Base-by-base conservation (phyloP, 2,113 vertebrate genomes). In the Sinocyclocheilus maitianheensis region DNA sequence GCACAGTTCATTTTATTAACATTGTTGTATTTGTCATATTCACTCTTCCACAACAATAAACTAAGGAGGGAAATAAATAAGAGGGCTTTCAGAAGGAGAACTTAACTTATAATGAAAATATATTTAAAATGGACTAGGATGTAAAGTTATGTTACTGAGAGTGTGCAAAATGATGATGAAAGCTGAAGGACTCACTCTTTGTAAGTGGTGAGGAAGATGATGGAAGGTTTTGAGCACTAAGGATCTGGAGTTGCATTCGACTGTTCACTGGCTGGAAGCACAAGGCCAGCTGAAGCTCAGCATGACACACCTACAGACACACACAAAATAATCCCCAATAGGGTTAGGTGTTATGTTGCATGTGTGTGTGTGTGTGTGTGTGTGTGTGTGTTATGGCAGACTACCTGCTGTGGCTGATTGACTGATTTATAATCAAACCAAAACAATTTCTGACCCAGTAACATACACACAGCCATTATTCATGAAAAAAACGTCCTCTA, bases 221-320 rank as follows among this genome's bases (percentile, higher is more conserved):
- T 46, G 97, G 97, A 85, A 99, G 96, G 88, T 96, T 96, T 22
- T 97, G 98, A 26, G 96, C 97, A 63, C 95, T 95, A 46, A 97
- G 95, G 90, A 98, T 95, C 89, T 98, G 97, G 84, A 99, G 91
- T 91, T 99, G 98, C 92, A 99, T 96, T 89, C 97, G 95, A 84
- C 96, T 96, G 80, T 95, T 98, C 91, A 97, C 94, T 0, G 98
- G 96, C 93, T 99, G 98, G 91, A 99, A 99, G 94, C 98, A 99
- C 86, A 95, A 97, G 90, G 96, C 94, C 85, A 99, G 51, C 89
- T 97, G 96, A 85, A 99, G 95, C 92, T 98, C 96, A 51, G 96
- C 93, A 9, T 92, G 94, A 87, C 93, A 96, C 83, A 94, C 94
- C 98, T 99, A 93, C 87, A 83, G 8, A 9, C 12, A 5, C 4